A percentile compares a stretch with the other conserved stretches of the same genome.
Conservation (phyloP, 1,140 invertebrate genomes). For the Nephotettix cincticeps region DNA sequence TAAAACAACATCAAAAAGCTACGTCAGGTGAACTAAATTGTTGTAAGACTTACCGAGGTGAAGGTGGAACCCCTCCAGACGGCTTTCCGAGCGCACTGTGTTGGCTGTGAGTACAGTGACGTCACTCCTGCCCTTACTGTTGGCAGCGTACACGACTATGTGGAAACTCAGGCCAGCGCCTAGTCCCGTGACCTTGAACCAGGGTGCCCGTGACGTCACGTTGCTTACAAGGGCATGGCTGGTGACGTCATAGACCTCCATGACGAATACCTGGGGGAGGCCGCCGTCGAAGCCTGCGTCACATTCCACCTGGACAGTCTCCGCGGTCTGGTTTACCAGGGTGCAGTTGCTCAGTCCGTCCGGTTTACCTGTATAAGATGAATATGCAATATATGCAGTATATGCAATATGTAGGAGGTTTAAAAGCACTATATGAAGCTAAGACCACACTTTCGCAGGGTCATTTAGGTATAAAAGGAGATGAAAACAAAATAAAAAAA, state of each 20-base stretch:
- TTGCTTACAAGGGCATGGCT: constrained; percentile 56
- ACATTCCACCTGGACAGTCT: constrained; percentile 64
- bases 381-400: not conserved
- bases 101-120: constrained; percentile 53
- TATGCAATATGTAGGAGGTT: not conserved
- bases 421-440: not conserved
- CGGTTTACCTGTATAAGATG: constrained; percentile 51
- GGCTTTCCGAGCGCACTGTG: not conserved
- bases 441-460: too few relatives aligned
- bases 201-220: constrained; percentile 59
- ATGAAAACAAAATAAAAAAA: too few relatives aligned
- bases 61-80: constrained; percentile 4
- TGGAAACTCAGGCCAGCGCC: constrained; percentile 58
- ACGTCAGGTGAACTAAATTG: too few relatives aligned
- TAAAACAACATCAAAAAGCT: too few relatives aligned
- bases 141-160: constrained; percentile 62
- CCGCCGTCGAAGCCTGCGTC: constrained; percentile 66
- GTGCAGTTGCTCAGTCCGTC: constrained; percentile 62
- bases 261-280: constrained; percentile 70
- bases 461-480: too few relatives aligned
- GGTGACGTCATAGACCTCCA: constrained; percentile 64
- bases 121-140: constrained; percentile 67
- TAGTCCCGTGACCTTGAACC: constrained; percentile 61
- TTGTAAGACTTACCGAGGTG: not conserved
- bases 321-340: constrained; percentile 79